phyloP scores from a whole-genome alignment of 2,113 vertebrate species.

The Paramormyrops kingsleyae region DNA sequence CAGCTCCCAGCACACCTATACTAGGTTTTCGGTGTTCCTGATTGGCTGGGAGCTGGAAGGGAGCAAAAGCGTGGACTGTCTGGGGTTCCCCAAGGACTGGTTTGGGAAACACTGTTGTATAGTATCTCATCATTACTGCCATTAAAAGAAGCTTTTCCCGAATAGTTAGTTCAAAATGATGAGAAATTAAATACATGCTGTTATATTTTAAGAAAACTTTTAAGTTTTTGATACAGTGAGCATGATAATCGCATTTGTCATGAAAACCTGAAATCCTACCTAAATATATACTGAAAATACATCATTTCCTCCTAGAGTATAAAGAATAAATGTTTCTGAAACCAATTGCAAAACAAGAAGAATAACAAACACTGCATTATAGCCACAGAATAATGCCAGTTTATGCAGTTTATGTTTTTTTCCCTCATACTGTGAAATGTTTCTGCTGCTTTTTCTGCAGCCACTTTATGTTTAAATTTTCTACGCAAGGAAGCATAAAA shows the following conservation, averaged over 20 bases:
- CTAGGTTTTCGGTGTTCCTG: too few relatives aligned
- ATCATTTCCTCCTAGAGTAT: not conserved
- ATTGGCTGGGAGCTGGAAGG: too few relatives aligned
- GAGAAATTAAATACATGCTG: not conserved
- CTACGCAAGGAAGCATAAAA: conserved; percentile 36
- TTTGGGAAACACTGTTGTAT: not conserved
- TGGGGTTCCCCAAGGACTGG: too few relatives aligned
- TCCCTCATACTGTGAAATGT: conserved; percentile 26
- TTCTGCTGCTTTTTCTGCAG: conserved; percentile 23
- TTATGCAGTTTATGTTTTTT: not conserved
- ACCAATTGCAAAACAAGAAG: not conserved
- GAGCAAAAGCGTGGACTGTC: too few relatives aligned
- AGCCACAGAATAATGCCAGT: not conserved
- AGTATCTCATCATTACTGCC: not conserved
- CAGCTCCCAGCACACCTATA: too few relatives aligned
- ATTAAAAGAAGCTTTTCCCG: not conserved
- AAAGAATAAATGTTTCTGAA: not conserved
- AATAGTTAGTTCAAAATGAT: not conserved
- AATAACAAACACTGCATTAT: not conserved
- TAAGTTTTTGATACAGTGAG: not conserved
- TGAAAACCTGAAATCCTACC: not conserved
- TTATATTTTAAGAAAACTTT: not conserved
- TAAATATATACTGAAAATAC: not conserved
- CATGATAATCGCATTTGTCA: not conserved
- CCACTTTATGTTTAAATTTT: conserved; percentile 35